Base-by-base conservation (phyloP, 2,888 invertebrate genomes). In the Idaea dimidiata region DNA sequence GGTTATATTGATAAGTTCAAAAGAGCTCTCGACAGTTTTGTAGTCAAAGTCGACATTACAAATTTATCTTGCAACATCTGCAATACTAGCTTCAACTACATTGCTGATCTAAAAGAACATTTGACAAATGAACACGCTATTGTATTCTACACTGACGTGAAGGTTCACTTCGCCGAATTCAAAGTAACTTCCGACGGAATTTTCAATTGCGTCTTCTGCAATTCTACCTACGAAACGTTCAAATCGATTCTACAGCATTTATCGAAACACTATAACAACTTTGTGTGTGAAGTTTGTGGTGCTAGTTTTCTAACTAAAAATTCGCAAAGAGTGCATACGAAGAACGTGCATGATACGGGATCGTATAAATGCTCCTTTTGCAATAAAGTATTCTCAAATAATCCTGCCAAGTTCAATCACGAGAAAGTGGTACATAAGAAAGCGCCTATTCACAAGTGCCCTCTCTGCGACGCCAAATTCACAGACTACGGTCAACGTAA, bases 361-460 rank as follows among this genome's bases (percentile, higher is more conserved):
- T 70, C 68, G 0, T 83, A 81, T 57, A 72, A 76, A 17, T 93
- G 93, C 60, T 77, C 78, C 0, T 81, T 75, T 57, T 93, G 93
- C 64, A 72, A 83, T 0, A 93, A 93, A 71, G 77, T 85, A 0
- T 93, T 93, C 67, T 77, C 78, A 0, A 80, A 77, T 57, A 83
- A 84, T 63, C 84, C 84, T 0, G 73, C 77, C 43, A 82, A 84
- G 79, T 75, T 81, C 8, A 81, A 81, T 58, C 85, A 86, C 60
- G 73, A 84, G 4, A 72, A 80, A 57, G 74, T 14, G 43, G 43
- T 43, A 3, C 43, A 43, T 43, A 43, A 43, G 10, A 43, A 43
- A 43, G 43, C 8, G 10, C 14, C 10, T 14, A 43, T 43, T 43
- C 43, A 43, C 3, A 43, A 43, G 10, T 43, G 43, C 1, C 43